phyloP scores from a whole-genome alignment of 2,113 vertebrate species.

The Leucopsar rothschildi region DNA sequence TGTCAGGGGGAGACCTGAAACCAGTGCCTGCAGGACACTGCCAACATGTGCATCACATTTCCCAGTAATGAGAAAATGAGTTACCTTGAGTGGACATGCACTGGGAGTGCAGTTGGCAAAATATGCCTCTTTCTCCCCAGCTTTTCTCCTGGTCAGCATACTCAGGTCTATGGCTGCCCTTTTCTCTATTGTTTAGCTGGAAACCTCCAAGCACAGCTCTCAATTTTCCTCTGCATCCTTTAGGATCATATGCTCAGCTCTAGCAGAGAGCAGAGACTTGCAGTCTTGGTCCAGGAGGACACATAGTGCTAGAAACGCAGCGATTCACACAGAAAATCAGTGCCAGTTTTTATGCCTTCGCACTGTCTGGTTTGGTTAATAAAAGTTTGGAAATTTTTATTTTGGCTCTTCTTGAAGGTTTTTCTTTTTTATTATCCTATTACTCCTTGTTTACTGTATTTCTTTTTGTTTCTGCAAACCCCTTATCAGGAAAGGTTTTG shows the following conservation, averaged over 20 bases:
- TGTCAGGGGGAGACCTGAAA: accelerated
- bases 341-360: background rate
- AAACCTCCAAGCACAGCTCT: background rate
- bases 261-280: background rate
- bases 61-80: background rate
- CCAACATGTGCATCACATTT: background rate
- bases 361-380: background rate
- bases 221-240: background rate
- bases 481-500: background rate
- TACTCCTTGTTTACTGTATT: background rate
- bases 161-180: background rate
- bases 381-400: background rate
- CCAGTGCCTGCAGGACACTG: background rate
- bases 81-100: background rate
- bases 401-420: background rate
- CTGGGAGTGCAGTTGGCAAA: background rate
- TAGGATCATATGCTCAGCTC: background rate
- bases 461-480: background rate
- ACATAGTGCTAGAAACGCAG: background rate
- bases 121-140: background rate
- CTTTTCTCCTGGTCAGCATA: background rate
- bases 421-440: background rate
- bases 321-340: background rate
- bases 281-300: background rate
- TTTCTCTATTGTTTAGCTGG: background rate